Evolutionary conservation across 1,140 invertebrate species (phyloP).

Genomic region (Diorhabda sublineata): DNA sequence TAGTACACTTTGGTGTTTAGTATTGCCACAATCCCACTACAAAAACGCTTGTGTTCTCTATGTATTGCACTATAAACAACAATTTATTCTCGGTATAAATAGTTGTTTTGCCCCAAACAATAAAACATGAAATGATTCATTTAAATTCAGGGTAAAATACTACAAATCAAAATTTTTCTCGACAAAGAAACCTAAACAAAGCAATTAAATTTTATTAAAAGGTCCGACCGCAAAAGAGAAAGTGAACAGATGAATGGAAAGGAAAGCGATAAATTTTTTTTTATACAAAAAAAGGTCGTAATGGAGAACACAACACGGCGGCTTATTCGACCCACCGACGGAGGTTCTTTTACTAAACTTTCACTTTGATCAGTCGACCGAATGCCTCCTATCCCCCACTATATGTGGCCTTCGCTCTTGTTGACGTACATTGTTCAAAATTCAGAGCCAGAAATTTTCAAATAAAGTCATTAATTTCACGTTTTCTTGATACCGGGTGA

Average conservation of each 20-base stretch:
- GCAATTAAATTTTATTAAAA: conserved; percentile 1
- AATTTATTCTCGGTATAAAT: too few species aligned
- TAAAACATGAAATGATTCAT: too few species aligned
- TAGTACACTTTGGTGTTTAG: too few species aligned
- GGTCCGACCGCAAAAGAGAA: neutral
- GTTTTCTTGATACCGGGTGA: neutral
- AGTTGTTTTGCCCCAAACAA: too few species aligned
- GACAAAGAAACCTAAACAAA: too few species aligned
- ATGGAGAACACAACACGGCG: neutral
- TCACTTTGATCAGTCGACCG: neutral
- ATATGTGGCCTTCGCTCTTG: neutral
- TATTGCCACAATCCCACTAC: too few species aligned
- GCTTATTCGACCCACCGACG: neutral
- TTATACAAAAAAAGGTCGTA: neutral
- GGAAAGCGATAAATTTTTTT: neutral
- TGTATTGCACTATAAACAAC: too few species aligned
- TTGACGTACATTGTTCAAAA: conserved; percentile 1
- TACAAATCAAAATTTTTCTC: too few species aligned
- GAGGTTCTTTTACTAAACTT: neutral
- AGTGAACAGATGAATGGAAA: neutral
- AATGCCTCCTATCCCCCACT: neutral
- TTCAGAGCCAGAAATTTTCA: neutral
- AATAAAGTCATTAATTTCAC: conserved; percentile 1
- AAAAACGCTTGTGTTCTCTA: too few species aligned
- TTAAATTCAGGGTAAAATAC: too few species aligned